Evolutionary conservation across 2,888 invertebrate genomes (phyloP), one percentile per base, ranked within the genome.

Genomic region (Parapristionchus giblindavisi): DNA sequence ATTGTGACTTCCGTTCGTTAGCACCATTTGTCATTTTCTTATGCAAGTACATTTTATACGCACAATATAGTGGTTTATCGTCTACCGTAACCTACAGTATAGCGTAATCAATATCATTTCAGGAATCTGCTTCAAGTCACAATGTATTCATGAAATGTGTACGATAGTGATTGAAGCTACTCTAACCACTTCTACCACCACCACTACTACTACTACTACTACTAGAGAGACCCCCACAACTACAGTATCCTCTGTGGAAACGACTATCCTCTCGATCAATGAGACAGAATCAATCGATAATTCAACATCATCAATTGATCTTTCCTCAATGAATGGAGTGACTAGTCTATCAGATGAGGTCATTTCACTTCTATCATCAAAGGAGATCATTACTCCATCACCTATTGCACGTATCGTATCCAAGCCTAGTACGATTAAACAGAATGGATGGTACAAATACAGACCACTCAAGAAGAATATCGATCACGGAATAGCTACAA

Each of bases 401-500:
- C 5, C 63, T 24, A 65, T 48, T 29, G 14, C 65, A 21, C 63
- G 40, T n/a, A n/a, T 63, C 66, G 24, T 27, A 24, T 6, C n/a
- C 17, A n/a, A 14, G 27, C 14, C 6, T 6, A 66, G 52, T 29
- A 48, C 51, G 36, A 32, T 27, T 5, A 66, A 34, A 27, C 66
- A 66, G 66, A 66, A 66, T 52, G 52, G 66, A 34, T 66, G 66
- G 66, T 66, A 66, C 38, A 32, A 52, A 32, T 51, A 34, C 51
- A 66, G 38, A 24, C 51, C 51, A 27, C 34, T 11, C 5, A 27
- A 4, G 51, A 66, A 34, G n/a, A 52, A 51, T n/a, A 43, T 17
- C n/a, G n/a, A n/a, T 43, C 8, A 8, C 43, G 21, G 24, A 3
- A 27, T 43, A 24, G 43, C 63, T 1, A 51, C 32, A 32, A 8